phyloP scores from a whole-genome alignment of 2,797 vertebrate genomes.

The Alauda arvensis region DNA sequence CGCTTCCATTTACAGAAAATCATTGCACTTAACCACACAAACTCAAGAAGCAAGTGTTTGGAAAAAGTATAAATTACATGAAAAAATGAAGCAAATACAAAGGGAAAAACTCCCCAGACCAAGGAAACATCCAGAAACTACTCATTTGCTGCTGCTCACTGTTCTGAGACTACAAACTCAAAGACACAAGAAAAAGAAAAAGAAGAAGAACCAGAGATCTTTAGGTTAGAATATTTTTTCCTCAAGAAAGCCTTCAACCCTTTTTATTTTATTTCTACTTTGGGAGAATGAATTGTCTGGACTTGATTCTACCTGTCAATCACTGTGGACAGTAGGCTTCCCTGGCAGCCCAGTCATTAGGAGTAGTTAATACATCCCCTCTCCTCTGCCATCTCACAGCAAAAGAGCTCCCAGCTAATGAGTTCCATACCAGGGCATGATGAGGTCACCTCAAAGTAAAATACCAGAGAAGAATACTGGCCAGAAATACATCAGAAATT shows the following conservation, averaged over 20 bases:
- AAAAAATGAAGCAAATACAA: neutral
- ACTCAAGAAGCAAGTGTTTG: neutral
- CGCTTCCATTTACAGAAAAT: neutral
- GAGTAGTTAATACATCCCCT: neutral
- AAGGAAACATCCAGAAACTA: neutral
- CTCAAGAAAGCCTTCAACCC: neutral
- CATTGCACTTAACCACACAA: neutral
- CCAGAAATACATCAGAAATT: neutral
- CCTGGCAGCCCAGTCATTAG: slow-evolving; percentile 5
- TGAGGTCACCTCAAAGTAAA: neutral
- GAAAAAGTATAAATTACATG: neutral
- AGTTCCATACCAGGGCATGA: neutral
- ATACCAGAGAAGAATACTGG: neutral
- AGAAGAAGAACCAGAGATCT: neutral
- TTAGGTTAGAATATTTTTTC: neutral
- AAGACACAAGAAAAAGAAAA: neutral
- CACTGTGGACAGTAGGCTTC: neutral
- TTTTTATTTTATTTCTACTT: slow-evolving; percentile 19
- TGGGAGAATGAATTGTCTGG: neutral
- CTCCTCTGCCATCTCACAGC: neutral
- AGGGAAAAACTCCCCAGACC: neutral
- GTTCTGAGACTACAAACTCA: neutral
- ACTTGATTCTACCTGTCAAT: neutral
- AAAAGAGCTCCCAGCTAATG: neutral
- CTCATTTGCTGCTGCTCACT: neutral